Base-by-base conservation (phyloP, 2,888 invertebrate genomes). In the Eledone cirrhosa region DNA sequence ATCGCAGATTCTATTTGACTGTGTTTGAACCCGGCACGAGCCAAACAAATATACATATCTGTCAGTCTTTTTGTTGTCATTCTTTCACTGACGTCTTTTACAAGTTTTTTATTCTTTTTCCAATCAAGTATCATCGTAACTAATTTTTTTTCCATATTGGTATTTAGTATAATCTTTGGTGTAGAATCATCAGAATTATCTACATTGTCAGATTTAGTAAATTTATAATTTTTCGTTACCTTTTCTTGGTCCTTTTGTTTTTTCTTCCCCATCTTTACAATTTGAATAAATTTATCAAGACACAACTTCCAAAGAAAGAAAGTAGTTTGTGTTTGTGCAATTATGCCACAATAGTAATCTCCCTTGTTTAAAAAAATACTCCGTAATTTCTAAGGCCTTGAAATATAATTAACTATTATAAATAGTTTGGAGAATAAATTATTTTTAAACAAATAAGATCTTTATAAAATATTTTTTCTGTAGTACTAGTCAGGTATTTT, bases 1-100 rank as follows among this genome's bases (percentile, higher is more conserved):
- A 90, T 89, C 24, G 89, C 87, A 24, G 84, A 83, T 80, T 89
- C 89, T 31, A 90, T 87, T 81, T 89, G 89, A 8, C 82, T 84
- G 76, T 88, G 88, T 24, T 84, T 84, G 80, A 90, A 90, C 5
- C 90, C 90, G 29, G 88, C 88, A 65, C 81, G 80, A 47, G 85
- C 82, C 78, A 90, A 80, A 78, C 85, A 86, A 77, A 80, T 85
- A 81, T 90, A 90, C 77, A 90, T 84, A 80, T 90, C 89, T 77
- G 82, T 83, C 13, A 87, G 83, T 79, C 87, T 86, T 79, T 85
- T 87, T 65, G 82, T 81, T 24, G 87, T 86, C 31, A 87, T 78
- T 79, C 88, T 83, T 78, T 84, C 84, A 27, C 86, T 86, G 19
- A 86, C 80, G 47, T 86, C 86, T 27, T 82, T 81, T 80, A 83